phyloP scores from a whole-genome alignment of 2,797 vertebrate genomes.

The Hipposideros larvatus region DNA sequence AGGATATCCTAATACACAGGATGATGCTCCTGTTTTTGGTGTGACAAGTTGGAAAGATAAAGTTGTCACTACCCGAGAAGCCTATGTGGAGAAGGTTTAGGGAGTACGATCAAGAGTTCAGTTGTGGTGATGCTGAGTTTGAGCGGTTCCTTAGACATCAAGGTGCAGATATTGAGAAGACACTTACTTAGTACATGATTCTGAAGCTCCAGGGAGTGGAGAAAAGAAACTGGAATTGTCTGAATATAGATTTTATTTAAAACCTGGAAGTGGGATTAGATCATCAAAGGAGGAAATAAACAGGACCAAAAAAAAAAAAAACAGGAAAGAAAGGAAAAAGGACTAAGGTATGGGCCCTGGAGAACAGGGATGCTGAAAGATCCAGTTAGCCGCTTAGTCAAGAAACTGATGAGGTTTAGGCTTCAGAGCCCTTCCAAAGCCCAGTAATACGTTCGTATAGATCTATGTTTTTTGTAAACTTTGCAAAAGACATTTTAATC shows the following conservation, averaged over 20 bases:
- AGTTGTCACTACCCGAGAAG: neutral
- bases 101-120: neutral
- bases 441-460: neutral
- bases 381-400: neutral
- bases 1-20: neutral
- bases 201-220: neutral
- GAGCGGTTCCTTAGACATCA: neutral
- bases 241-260: neutral
- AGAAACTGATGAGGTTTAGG: neutral
- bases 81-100: neutral
- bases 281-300: neutral
- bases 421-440: neutral
- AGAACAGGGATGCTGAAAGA: neutral
- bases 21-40: neutral
- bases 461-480: neutral
- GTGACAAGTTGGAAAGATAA: neutral
- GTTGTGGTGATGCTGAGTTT: neutral
- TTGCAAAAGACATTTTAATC: neutral
- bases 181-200: neutral
- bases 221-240: neutral
- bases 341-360: neutral
- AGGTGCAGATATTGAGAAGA: neutral
- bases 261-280: neutral
- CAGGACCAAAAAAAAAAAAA: neutral
- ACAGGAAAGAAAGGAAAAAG: neutral